A percentile compares a stretch with the other conserved stretches of the same genome.
These are phyloP conservation scores for Sparidentex hasta DNA, from an alignment of 2,797 vertebrate species.

Conservation along the genomic window DNA sequence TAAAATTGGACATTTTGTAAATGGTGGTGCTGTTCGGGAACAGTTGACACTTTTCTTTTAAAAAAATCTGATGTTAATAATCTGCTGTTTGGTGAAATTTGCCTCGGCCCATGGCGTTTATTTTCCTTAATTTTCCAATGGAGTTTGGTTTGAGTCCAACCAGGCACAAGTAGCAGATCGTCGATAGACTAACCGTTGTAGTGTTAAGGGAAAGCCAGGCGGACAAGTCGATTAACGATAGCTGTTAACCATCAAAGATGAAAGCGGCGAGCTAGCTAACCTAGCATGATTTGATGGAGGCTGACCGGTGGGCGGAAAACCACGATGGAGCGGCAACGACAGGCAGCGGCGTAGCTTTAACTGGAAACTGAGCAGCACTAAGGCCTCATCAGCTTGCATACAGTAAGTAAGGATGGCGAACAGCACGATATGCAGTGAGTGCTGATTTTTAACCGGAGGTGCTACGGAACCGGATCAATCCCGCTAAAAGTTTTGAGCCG, in stretches of 20 bases:
- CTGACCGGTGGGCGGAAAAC: constrained; percentile 24
- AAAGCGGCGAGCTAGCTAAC: constrained; percentile 28
- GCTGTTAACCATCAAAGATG: constrained; percentile 6
- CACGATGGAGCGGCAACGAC: constrained; percentile 52
- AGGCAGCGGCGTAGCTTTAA: constrained; percentile 19
- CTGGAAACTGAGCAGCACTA: not conserved
- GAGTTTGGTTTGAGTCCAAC: not conserved
- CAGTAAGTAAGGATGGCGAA: constrained; percentile 27
- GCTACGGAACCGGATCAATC: not conserved
- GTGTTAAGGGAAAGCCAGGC: constrained; percentile 10
- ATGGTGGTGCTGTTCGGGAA: too few species aligned
- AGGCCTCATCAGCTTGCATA: not conserved
- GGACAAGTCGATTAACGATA: constrained; percentile 37
- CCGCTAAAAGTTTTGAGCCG: constrained; percentile 52
- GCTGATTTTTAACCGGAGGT: rapidly evolving
- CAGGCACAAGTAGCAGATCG: not conserved
- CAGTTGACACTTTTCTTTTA: not conserved
- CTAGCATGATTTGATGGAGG: constrained; percentile 43
- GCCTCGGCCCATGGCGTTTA: not conserved
- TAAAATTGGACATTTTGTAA: too few species aligned
- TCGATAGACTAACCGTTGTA: not conserved
- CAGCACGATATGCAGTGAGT: constrained; percentile 81
- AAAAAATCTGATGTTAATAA: too few species aligned
- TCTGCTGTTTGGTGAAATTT: not conserved
- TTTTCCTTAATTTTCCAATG: not conserved